Base-by-base conservation (phyloP, 2,888 invertebrate species). In the Julus scanicus region DNA sequence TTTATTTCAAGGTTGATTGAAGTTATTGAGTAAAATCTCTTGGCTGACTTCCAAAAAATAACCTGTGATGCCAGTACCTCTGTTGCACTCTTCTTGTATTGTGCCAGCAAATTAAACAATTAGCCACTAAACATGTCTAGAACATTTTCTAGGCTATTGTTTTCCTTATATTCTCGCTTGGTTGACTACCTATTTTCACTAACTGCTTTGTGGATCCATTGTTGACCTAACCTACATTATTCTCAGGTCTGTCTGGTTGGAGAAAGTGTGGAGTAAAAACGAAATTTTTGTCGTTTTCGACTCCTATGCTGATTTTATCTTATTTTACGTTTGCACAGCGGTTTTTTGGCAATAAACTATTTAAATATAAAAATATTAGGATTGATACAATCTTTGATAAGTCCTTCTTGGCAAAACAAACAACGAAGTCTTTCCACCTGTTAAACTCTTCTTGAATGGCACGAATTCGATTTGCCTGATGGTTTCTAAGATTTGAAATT, bases 121-220 rank as follows among this genome's bases (percentile, higher is more conserved):
- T 63, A n/a, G 63, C 63, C n/a, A 63, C n/a, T n/a, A 63, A 63
- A 63, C 63, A 63, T 63, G 63, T 63, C n/a, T 63, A 63, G 63
- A 6, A 71, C 71, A 29, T 71, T 29, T 71, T 71, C 1, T 63
- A n/a, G 15, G n/a, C 2, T 63, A 17, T 63, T 63, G n/a, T 63
- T 63, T 71, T 71, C 29, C 71, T 71, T 29, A 20, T 29, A 71
- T 11, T 29, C 9, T 2, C 8, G 71, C 71, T 9, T 71, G 20
- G 11, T 71, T 63, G 63, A n/a, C n/a, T 63, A 63, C n/a, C 2
- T 71, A 71, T 71, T 71, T 20, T 29, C 1, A n/a, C 2, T n/a
- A 63, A 63, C 63, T 71, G 29, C 71, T 0, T 71, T 71, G 20
- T 29, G 9, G 20, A 29, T 71, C 71, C 2, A 71, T 4, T 71